phyloP scores from a whole-genome alignment of 1,140 invertebrate genomes.

The Drosophila mojavensis region DNA sequence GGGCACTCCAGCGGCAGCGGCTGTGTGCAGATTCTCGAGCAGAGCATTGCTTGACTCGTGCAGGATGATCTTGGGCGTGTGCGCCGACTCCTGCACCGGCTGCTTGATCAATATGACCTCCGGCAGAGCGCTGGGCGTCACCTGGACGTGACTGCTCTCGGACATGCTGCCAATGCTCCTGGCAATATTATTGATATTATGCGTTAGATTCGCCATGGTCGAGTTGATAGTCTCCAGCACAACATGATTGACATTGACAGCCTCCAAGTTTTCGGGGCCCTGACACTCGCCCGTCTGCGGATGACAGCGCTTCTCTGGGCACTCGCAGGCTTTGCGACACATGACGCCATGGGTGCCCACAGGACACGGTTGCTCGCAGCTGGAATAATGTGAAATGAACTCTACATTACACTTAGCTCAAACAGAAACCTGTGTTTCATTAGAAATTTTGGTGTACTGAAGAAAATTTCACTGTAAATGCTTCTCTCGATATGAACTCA shows the following conservation, averaged over 20 bases:
- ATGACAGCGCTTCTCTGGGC: constrained; percentile 71
- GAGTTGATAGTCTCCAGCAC: constrained; percentile 79
- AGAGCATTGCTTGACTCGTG: constrained; percentile 71
- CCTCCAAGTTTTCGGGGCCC: constrained; percentile 24
- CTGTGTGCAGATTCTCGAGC: constrained; percentile 68
- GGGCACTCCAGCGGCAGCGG: constrained; percentile 53
- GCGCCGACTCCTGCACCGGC: constrained; percentile 46
- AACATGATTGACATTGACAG: constrained; percentile 69
- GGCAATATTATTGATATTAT: constrained; percentile 84
- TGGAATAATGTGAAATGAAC: constrained; percentile 10
- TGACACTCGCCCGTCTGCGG: constrained; percentile 72
- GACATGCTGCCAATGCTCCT: constrained; percentile 83
- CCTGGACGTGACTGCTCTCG: constrained; percentile 28
- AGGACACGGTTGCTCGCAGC: constrained; percentile 80
- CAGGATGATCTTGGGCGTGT: constrained; percentile 76
- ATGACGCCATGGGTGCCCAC: constrained; percentile 76
- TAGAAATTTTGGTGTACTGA: not conserved
- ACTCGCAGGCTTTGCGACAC: constrained; percentile 79
- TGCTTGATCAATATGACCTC: constrained; percentile 81
- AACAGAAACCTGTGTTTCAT: not conserved
- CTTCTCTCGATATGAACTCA: constrained; percentile 35
- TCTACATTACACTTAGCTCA: too few species aligned
- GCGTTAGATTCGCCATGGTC: constrained; percentile 83
- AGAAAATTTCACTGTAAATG: not conserved
- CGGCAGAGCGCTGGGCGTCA: constrained; percentile 56